Percentiles rank a stretch among this genome's conserved stretches.
phyloP scores from a whole-genome alignment of 2,888 invertebrate genomes.

The Hydropsyche betteni region DNA sequence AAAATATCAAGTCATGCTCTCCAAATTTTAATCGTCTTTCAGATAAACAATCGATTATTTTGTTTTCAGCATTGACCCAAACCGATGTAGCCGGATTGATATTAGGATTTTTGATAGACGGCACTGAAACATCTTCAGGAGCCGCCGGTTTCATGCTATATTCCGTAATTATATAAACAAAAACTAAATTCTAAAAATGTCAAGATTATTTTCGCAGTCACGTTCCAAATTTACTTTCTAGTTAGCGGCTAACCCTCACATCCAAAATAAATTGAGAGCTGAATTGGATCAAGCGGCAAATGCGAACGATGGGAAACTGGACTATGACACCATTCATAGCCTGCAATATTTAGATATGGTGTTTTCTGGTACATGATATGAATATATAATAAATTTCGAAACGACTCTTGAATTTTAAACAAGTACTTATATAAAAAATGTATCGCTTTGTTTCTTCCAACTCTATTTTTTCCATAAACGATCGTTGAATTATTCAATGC shows the following conservation, averaged over 20 bases:
- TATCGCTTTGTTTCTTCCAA: too few species aligned
- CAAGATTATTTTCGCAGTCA: background rate
- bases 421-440: too few species aligned
- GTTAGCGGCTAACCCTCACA: constrained; percentile 53
- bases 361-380: constrained; percentile 52
- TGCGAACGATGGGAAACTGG: constrained; percentile 51
- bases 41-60: background rate
- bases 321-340: constrained; percentile 53
- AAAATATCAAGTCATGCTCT: too few species aligned
- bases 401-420: too few species aligned
- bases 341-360: constrained; percentile 56
- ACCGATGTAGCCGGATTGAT: constrained; percentile 54
- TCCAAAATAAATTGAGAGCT: constrained; percentile 54
- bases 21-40: background rate
- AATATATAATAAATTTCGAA: background rate
- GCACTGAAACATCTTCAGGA: constrained; percentile 55
- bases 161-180: constrained; percentile 48
- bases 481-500: too few species aligned
- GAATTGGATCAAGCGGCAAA: constrained; percentile 53
- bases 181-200: background rate
- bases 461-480: too few species aligned
- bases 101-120: constrained; percentile 54
- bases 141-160: constrained; percentile 53
- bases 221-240: constrained; percentile 41
- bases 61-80: constrained; percentile 51